Conservation (phyloP, 2,797 vertebrate genomes). For the Anniella stebbinsi region DNA sequence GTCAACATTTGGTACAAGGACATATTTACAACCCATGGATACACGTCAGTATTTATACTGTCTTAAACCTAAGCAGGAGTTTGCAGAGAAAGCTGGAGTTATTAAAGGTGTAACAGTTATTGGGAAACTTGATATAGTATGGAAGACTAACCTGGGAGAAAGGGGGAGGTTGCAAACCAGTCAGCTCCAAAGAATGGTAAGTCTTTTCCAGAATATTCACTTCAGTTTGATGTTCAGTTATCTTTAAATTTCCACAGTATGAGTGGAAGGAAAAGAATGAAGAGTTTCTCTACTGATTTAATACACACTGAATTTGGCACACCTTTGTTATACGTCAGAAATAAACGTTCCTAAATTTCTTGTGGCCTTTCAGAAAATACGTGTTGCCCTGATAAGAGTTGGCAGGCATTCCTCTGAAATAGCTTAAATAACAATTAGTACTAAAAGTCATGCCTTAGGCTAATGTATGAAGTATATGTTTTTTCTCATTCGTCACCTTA, state of each 20-base stretch:
- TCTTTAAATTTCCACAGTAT: neutral
- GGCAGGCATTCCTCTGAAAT: neutral
- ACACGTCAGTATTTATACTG: constrained; percentile 98
- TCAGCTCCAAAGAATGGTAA: constrained; percentile 97
- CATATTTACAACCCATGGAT: constrained; percentile 98
- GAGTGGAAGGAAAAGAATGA: neutral
- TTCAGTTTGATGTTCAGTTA: too few species aligned
- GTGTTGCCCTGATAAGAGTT: neutral
- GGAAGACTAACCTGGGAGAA: constrained; percentile 99
- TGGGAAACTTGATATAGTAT: constrained; percentile 97
- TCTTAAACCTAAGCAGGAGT: constrained; percentile 96
- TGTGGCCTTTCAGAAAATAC: neutral
- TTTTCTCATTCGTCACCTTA: neutral
- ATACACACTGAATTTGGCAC: neutral
- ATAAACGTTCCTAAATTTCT: neutral
- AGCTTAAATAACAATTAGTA: neutral
- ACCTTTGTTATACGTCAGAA: rapidly evolving
- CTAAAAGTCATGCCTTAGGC: constrained; percentile 6
- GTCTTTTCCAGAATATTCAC: constrained; percentile 26
- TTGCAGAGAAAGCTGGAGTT: constrained; percentile 97
- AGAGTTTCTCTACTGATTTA: constrained; percentile 3
- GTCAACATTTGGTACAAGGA: constrained; percentile 96
- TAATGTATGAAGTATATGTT: neutral
- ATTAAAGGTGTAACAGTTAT: constrained; percentile 98
- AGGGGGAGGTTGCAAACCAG: constrained; percentile 96